Evolutionary conservation across 2,888 invertebrate genomes (phyloP).

Genomic region (Laspeyria flexula): DNA sequence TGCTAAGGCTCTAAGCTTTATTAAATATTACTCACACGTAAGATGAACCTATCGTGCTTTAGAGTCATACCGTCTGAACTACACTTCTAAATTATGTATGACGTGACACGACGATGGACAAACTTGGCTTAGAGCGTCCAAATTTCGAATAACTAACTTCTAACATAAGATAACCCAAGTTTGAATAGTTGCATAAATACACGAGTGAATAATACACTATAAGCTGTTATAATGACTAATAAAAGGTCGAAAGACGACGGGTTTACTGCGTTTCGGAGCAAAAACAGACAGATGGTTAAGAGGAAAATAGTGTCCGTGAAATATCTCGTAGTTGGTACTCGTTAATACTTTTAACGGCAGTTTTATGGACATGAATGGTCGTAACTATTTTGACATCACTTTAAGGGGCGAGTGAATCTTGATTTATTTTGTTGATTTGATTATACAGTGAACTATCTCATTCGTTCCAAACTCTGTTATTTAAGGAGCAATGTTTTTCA

Average conservation of each 20-base stretch:
- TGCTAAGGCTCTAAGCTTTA: not conserved
- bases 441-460: not conserved
- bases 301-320: constrained; percentile 18
- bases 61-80: no score
- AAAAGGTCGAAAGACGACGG: constrained; percentile 16
- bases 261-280: constrained; percentile 22
- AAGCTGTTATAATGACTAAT: constrained; percentile 21
- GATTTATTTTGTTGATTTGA: not conserved
- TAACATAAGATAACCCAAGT: not conserved
- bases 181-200: constrained; percentile 2
- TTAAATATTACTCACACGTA: no score
- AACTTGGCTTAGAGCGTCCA: not conserved
- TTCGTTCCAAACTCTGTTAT: no score
- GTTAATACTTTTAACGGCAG: constrained; percentile 26
- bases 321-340: constrained; percentile 13
- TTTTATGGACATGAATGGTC: constrained; percentile 19
- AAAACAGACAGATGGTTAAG: constrained; percentile 31
- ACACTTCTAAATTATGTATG: not conserved
- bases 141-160: constrained; percentile 1
- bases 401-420: not conserved
- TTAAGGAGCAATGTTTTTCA: no score
- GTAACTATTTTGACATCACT: not conserved
- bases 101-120: not conserved
- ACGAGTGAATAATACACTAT: not conserved
- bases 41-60: no score